Evolutionary conservation across 64 coral and sea anemone genomes (phyloP).

Genomic region (Stichodactyla mertensii): DNA sequence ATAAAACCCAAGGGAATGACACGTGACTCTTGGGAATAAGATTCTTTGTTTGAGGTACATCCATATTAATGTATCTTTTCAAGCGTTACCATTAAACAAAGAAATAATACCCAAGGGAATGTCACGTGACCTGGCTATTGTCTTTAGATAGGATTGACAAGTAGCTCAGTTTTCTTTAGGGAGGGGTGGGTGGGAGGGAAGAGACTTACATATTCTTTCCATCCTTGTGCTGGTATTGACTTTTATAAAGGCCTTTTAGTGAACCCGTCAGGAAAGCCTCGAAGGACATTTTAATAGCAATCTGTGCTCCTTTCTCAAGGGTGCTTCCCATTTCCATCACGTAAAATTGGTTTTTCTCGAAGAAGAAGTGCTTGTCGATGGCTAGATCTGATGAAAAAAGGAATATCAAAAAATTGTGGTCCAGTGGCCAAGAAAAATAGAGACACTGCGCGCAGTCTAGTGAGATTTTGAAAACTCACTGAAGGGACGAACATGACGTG

Average conservation of each 20-base stretch:
- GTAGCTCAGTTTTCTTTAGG: not conserved
- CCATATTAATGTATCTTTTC: no score
- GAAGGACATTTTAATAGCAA: conserved; percentile 45
- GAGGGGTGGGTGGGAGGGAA: not conserved
- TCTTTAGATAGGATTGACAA: no score
- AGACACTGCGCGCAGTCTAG: no score
- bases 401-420: not conserved
- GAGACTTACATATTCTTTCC: conserved; percentile 48
- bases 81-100: no score
- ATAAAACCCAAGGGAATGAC: no score
- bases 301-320: conserved; percentile 14
- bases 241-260: conserved; percentile 58
- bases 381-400: not conserved
- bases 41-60: no score
- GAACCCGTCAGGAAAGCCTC: conserved; percentile 33
- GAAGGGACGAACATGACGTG: no score
- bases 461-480: no score
- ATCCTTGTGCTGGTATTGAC: conserved; percentile 43
- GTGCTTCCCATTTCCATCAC: conserved; percentile 37
- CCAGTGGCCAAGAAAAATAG: no score
- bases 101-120: no score
- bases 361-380: conserved; percentile 43
- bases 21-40: no score
- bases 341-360: conserved; percentile 76
- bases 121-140: no score